These are phyloP conservation scores for Papilio gigon DNA, from an alignment of 2,888 invertebrate species.

Conservation along the genomic window DNA sequence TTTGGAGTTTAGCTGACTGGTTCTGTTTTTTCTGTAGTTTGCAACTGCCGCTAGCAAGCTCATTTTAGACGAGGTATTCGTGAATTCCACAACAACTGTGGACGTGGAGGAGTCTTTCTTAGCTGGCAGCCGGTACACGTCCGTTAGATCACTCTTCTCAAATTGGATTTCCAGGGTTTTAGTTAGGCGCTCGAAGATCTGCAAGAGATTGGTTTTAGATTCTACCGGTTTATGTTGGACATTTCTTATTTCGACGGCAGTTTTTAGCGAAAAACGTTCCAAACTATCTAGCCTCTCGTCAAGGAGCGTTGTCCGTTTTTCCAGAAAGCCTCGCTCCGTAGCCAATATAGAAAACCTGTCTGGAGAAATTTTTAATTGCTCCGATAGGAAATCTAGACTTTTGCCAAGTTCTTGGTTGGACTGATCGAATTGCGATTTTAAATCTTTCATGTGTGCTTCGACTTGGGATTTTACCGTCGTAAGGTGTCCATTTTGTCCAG, in stretches of 20 bases:
- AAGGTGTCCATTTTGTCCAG: not conserved
- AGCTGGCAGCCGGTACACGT: not conserved
- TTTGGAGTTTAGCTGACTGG: not conserved
- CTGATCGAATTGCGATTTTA: not conserved
- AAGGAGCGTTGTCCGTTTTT: not conserved
- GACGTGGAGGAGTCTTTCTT: not conserved
- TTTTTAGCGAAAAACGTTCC: not conserved
- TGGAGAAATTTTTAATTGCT: not conserved
- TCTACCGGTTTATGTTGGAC: not conserved
- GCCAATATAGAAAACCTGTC: not conserved
- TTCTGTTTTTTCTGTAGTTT: not conserved
- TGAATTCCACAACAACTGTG: constrained; percentile 4
- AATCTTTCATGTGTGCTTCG: not conserved
- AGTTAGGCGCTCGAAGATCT: not conserved
- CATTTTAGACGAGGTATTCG: constrained; percentile 1
- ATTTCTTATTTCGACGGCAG: not conserved
- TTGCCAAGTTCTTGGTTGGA: not conserved
- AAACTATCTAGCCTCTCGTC: not conserved
- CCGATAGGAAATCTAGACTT: not conserved
- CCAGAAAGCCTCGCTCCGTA: not conserved
- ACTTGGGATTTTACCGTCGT: not conserved
- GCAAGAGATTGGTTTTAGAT: not conserved
- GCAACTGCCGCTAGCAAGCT: not conserved
- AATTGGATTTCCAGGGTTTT: not conserved
- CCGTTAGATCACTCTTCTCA: not conserved